A percentile compares a stretch with the other conserved stretches of the same genome.
These are phyloP conservation scores for Apamea anceps DNA, from an alignment of 2,888 invertebrate genomes.

Conservation along the genomic window DNA sequence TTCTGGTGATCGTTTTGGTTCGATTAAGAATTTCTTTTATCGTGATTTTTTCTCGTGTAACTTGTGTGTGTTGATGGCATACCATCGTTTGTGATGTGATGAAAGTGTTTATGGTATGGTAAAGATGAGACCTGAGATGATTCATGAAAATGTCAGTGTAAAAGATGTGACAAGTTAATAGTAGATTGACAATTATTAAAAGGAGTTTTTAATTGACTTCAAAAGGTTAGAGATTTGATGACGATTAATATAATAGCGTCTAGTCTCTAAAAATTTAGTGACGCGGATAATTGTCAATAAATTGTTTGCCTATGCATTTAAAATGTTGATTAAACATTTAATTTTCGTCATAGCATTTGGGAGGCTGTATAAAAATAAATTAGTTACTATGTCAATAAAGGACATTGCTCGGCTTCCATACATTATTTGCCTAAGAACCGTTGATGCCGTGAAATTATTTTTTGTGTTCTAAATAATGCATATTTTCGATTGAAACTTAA, in stretches of 20 bases:
- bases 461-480: too few species aligned
- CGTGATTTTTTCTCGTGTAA: conserved; percentile 28
- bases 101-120: neutral
- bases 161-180: neutral
- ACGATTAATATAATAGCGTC: neutral
- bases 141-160: too few species aligned
- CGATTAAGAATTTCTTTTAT: conserved; percentile 28
- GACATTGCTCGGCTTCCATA: too few species aligned
- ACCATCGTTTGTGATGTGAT: too few species aligned
- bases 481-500: too few species aligned
- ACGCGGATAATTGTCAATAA: too few species aligned
- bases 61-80: neutral
- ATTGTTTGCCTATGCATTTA: neutral
- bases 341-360: neutral
- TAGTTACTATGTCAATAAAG: neutral
- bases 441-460: too few species aligned
- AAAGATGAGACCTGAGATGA: neutral
- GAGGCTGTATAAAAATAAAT: neutral
- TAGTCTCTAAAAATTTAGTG: neutral
- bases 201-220: neutral
- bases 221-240: neutral
- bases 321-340: neutral
- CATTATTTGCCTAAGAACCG: too few species aligned
- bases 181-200: neutral
- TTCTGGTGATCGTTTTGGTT: conserved; percentile 30